Base-by-base conservation (phyloP, 2,888 invertebrate genomes). In the Pterobdella sp. region DNA sequence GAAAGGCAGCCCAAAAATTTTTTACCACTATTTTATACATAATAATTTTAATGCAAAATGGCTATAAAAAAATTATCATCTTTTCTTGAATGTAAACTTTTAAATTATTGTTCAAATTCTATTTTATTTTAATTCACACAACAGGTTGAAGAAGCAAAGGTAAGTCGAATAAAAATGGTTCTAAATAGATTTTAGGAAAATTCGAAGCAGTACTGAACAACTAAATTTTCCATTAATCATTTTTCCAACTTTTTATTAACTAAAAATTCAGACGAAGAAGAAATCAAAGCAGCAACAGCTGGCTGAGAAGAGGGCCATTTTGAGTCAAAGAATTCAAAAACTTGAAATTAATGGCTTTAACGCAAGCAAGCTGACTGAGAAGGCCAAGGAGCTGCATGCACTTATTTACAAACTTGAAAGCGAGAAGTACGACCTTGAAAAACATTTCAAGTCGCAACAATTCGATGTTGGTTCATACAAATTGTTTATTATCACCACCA, bases 211-310 rank as follows among this genome's bases (percentile, higher is more conserved):
- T n/a, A n/a, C n/a, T n/a, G n/a, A n/a, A n/a, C n/a, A n/a, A n/a
- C n/a, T n/a, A n/a, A n/a, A n/a, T n/a, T n/a, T n/a, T n/a, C n/a
- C n/a, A n/a, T n/a, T n/a, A n/a, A n/a, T n/a, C n/a, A n/a, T n/a
- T n/a, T n/a, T n/a, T n/a, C n/a, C n/a, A n/a, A n/a, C n/a, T n/a
- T n/a, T n/a, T n/a, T n/a, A n/a, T n/a, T n/a, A n/a, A n/a, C n/a
- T n/a, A n/a, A n/a, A n/a, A n/a, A n/a, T n/a, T n/a, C 49, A 65
- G 29, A 64, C 60, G 22, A 63, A 64, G 37, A 68, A 60, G 88
- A 97, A 98, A 89, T 96, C 97, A 86, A 97, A 94, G 88, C 98
- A 98, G 86, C 97, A 98, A 87, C 87, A 97, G 82, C 97, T 96
- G 84, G 96, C 96, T 85, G 96, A 97, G 86, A 99, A 98, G 89